phyloP scores from a whole-genome alignment of 2,888 invertebrate genomes.

The Papilio protenor region DNA sequence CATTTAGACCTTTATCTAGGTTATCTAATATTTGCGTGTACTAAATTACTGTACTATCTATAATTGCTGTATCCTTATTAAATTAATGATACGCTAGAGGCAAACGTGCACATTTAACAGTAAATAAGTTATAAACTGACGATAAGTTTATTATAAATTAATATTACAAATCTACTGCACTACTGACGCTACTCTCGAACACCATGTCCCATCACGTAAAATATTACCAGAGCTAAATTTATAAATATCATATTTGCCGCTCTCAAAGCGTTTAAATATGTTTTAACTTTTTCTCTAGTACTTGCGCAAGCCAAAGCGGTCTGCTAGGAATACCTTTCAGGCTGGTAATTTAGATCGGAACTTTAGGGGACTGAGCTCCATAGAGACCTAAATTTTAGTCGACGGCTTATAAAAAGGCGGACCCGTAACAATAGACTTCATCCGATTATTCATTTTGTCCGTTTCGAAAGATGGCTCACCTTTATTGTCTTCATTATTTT shows the following conservation, averaged over 20 bases:
- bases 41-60: conserved; percentile 9
- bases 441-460: conserved; percentile 66
- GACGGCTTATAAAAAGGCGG: conserved; percentile 67
- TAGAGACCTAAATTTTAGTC: conserved; percentile 64
- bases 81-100: not conserved
- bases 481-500: conserved; percentile 52
- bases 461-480: conserved; percentile 51
- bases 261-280: conserved; percentile 2
- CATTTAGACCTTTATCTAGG: conserved; percentile 24
- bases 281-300: conserved; percentile 47
- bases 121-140: too few species aligned
- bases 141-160: not conserved
- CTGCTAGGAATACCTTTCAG: conserved; percentile 63
- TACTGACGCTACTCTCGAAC: not conserved
- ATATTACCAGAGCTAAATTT: not conserved
- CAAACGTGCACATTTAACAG: not conserved
- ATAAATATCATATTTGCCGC: not conserved
- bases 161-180: not conserved
- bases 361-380: conserved; percentile 60
- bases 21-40: conserved; percentile 4
- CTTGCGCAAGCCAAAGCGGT: conserved; percentile 30
- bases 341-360: conserved; percentile 69
- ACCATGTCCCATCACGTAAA: not conserved
- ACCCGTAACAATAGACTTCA: conserved; percentile 65
- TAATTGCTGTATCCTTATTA: not conserved